Evolutionary conservation across 2,797 vertebrate species (phyloP).

Genomic region (Etheostoma nigrum): DNA sequence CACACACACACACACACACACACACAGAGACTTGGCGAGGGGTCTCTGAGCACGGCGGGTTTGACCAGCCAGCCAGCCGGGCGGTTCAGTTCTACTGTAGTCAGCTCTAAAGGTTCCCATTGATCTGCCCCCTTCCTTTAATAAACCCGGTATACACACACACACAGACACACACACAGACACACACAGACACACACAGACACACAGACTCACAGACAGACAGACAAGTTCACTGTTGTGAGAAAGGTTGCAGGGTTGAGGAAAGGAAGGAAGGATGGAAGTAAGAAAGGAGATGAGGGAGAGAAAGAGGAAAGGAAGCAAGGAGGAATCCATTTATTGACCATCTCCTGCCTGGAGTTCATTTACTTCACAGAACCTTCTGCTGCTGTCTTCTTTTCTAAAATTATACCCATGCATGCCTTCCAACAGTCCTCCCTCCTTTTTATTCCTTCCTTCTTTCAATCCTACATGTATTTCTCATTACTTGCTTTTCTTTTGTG

Average conservation of each 20-base stretch:
- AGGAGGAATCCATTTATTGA: conserved; percentile 50
- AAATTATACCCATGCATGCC: conserved; percentile 6
- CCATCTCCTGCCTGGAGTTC: conserved; percentile 41
- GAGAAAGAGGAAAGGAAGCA: not conserved
- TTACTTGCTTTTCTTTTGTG: not conserved
- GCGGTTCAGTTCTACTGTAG: conserved; percentile 77
- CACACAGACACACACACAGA: conserved; percentile 33
- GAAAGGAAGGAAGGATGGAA: conserved; percentile 11
- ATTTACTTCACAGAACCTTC: conserved; percentile 39
- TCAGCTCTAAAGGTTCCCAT: conserved; percentile 80
- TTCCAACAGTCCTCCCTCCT: not conserved
- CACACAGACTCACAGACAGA: not conserved
- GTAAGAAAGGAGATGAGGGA: conserved; percentile 2
- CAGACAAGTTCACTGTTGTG: conserved; percentile 46
- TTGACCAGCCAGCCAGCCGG: conserved; percentile 71
- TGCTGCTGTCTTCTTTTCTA: conserved; percentile 19
- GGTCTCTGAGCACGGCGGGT: conserved; percentile 65
- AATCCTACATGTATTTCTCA: not conserved
- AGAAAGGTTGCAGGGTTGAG: conserved; percentile 50
- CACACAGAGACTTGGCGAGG: conserved; percentile 37
- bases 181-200: conserved; percentile 21
- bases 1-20: conserved; percentile 22
- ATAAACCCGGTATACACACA: conserved; percentile 59
- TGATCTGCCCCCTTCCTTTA: conserved; percentile 77
- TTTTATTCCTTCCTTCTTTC: not conserved